Base-by-base conservation (phyloP, 2,888 invertebrate genomes). In the Caenorhabditis sulstoni region DNA sequence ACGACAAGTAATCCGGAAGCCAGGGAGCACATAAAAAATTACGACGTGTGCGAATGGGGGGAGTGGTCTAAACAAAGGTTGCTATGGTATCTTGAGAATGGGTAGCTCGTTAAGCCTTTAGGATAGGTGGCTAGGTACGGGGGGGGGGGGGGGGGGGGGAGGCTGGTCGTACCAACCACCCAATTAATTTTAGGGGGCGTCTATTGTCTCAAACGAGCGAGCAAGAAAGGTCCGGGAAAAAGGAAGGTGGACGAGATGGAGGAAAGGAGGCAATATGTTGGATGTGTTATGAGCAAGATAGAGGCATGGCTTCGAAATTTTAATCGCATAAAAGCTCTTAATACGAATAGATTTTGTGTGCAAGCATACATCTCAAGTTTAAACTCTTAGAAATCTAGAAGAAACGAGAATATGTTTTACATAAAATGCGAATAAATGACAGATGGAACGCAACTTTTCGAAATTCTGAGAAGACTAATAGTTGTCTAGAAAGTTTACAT, bases 131-230 rank as follows among this genome's bases (percentile, higher is more conserved):
- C 29, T 8, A 23, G 45, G 52, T 37, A 5, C 12, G 29, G 39
- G 45, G 65, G 65, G 39, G 58, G 58, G 58, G 45, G n/a, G 14
- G 47, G 37, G 18, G 39, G n/a, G 23, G 44, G 58, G 58, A 20
- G 53, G 50, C 70, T 53, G 73, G 64, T 73, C 64, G 64, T 73
- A 57, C 64, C 64, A 58, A 73, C 64, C 73, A 52, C 49, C 73
- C 73, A 64, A 73, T 73, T 73, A 73, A 73, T 64, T 57, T 45
- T 64, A n/a, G n/a, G 58, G 55, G 58, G 50, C 57, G 64, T 47
- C 73, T 49, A 73, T 73, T 73, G 73, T 73, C 73, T 73, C 16
- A 47, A 57, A n/a, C n/a, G 29, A 29, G 29, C 29, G 3, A 5
- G 7, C 29, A 7, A 29, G 29, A 53, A 4, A 53, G 53, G n/a